Evolutionary conservation across 2,797 vertebrate species (phyloP), one percentile per base, ranked within the genome.

Genomic region (Denticeps clupeoides): DNA sequence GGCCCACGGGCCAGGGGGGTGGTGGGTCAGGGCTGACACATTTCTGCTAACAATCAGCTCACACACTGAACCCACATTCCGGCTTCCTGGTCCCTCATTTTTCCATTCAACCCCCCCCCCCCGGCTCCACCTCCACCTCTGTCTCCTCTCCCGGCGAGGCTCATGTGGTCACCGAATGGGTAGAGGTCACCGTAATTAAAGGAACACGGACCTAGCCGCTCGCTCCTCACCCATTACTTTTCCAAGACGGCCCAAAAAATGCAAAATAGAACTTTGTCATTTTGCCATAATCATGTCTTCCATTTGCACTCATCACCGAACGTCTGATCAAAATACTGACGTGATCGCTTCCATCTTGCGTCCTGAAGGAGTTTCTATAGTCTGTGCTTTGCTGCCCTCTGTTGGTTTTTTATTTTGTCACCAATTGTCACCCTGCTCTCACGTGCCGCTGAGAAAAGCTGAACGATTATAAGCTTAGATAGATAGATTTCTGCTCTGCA

Each of bases 41-140:
- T 85, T 87, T 89, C 91, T 97, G 92, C 89, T 82, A 92, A 92
- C 85, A 87, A 95, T 97, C 92, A 95, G 86, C 84, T 97, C 88
- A 93, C 93, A 93, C 91, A 86, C 73, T 75, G 66, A 80, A 85
- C 82, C 75, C 77, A 80, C 89, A 91, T 93, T 91, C 91, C 86
- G 73, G 67, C 78, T 84, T 80, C 81, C 82, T 74, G 78, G 78
- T 74, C 70, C 67, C 58, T 53, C 45, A 55, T 52, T 46, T 53
- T 51, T 55, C 56, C 23, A 48, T 62, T 42, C 53, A 53, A 53
- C 62, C 59, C 53, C 60, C 53, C 35, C 56, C 49, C 28, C 28
- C 12, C n/a, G n/a, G 44, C 28, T 22, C 28, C 45, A 46, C 26
- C 15, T 12, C 16, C 22, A 45, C 15, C 10, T 18, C 18, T 9